Base-by-base conservation (phyloP, 2,113 vertebrate species). In the Sebastes schlegelii region DNA sequence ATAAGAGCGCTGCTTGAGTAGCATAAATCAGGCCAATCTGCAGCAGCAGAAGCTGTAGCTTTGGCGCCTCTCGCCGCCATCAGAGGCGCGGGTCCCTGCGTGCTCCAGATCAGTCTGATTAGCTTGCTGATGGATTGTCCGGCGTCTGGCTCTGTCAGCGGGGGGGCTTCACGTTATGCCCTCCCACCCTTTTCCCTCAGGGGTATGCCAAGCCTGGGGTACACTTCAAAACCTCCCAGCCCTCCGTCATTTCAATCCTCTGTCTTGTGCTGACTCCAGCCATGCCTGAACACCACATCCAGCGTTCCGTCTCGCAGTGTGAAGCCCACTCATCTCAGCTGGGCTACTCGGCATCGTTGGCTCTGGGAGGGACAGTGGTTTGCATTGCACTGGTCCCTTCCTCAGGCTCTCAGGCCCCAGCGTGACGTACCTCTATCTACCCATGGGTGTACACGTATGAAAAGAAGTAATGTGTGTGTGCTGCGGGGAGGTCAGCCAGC, bases 101-200 rank as follows among this genome's bases (percentile, higher is more conserved):
- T 86, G 91, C 90, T 90, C 78, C 88, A 88, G 89, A 92, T 92
- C 88, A 89, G 87, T 90, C 92, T 94, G 92, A 94, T 94, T 92
- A 93, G 85, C 87, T 78, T 43, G 79, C 90, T 91, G 92, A 93
- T 90, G 88, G 90, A 94, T 94, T 88, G 90, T 85, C 89, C 86
- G 74, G 77, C 11, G 61, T 71, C 83, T 70, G 89, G 82, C 81
- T 90, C 51, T 92, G 87, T 88, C 90, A 91, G 91, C 73, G 89
- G 90, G 86, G 76, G 84, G 78, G 73, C 65, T 68, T 55, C 71
- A 51, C 11, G 69, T 75, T 67, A 61, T 52, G 72, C 54, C 79
- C 40, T 51, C 17, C 43, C 46, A 26, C 14, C 16, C 51, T 62
- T 54, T 4, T 11, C 67, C 57, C n/a, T 67, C 23, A 52, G 78